These are phyloP conservation scores for Koerneria pararmatus DNA, from an alignment of 2,888 invertebrate species.

Conservation along the genomic window DNA sequence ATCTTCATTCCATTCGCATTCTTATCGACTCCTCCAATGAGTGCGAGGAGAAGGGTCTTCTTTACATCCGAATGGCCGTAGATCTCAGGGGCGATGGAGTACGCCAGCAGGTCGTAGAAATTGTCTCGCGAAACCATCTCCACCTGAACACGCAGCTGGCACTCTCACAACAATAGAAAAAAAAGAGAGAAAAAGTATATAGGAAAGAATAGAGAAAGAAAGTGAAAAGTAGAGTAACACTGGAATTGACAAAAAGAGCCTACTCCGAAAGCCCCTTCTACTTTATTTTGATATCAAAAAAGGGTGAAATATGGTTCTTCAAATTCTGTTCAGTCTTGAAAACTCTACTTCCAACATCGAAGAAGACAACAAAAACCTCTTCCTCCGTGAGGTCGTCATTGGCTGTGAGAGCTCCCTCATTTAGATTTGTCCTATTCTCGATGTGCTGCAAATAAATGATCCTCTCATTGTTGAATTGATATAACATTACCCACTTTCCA, in stretches of 20 bases:
- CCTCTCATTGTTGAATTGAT: background rate
- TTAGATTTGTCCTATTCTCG: slow-evolving; percentile 78
- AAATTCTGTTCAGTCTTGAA: too few species aligned
- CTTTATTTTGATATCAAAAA: too few species aligned
- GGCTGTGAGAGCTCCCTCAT: slow-evolving; percentile 70
- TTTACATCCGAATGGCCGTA: slow-evolving; percentile 97
- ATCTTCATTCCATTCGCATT: slow-evolving; percentile 94
- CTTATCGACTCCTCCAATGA: slow-evolving; percentile 79
- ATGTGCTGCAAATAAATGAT: slow-evolving; percentile 67
- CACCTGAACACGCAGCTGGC: slow-evolving; percentile 1
- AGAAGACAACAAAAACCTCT: slow-evolving; percentile 73
- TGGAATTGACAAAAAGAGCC: too few species aligned
- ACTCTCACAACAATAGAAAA: background rate
- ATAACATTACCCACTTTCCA: background rate
- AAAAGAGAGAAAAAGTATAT: background rate
- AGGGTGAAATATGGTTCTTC: too few species aligned
- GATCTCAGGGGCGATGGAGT: slow-evolving; percentile 94
- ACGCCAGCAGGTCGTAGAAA: slow-evolving; percentile 85
- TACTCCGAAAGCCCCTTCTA: too few species aligned
- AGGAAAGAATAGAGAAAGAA: background rate
- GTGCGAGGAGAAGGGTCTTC: slow-evolving; percentile 83
- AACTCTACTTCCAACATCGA: too few species aligned
- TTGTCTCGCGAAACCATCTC: slow-evolving; percentile 68
- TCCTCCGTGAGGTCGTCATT: slow-evolving; percentile 75
- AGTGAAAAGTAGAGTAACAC: background rate